Conservation (phyloP, 2,113 vertebrate genomes). For the Mastomys natalensis region DNA sequence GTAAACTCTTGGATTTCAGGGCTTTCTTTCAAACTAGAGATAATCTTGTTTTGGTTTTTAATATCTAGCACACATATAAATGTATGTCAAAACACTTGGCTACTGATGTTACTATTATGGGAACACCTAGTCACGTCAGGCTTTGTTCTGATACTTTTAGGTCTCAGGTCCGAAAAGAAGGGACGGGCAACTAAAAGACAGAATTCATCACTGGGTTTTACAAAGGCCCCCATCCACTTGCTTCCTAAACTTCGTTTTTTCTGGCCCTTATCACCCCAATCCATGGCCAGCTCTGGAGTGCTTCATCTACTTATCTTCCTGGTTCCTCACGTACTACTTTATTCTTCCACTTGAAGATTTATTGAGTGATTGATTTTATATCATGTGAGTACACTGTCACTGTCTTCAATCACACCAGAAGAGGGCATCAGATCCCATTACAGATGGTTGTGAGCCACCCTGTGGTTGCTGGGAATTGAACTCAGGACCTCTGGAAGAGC, state of each 20-base stretch:
- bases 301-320: neutral
- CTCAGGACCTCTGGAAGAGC: too few species aligned
- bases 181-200: neutral
- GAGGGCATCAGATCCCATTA: too few species aligned
- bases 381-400: too few species aligned
- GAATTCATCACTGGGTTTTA: neutral
- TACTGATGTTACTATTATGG: neutral
- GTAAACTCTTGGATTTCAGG: neutral
- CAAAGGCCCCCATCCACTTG: neutral
- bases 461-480: too few species aligned
- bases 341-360: neutral
- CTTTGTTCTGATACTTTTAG: neutral
- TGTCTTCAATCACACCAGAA: too few species aligned
- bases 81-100: neutral
- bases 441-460: too few species aligned
- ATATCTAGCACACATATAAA: neutral
- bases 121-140: neutral
- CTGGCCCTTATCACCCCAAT: neutral
- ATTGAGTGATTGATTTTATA: too few species aligned
- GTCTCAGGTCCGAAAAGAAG: neutral
- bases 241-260: neutral
- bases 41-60: neutral
- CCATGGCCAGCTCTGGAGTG: neutral
- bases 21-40: neutral
- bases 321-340: neutral